Evolutionary conservation across 2,113 vertebrate species (phyloP), one percentile per base, ranked within the genome.

Genomic region (Stegostoma tigrinum): DNA sequence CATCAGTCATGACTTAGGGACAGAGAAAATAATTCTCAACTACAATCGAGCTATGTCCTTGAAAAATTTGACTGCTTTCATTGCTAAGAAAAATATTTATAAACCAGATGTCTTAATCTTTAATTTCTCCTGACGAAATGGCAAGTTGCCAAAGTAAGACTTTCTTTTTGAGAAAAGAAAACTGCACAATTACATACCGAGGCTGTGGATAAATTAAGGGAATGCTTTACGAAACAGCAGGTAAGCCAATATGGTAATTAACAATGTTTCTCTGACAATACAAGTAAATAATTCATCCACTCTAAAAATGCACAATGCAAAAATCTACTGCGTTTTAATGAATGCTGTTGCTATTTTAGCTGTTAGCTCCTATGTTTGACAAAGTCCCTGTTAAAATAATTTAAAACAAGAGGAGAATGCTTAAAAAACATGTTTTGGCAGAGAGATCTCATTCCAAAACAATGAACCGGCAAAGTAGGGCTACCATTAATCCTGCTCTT

Each of bases 161-260:
- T 24, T 83, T 80, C 48, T 96, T 90, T 96, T 95, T 48, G 48
- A 48, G 87, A 23, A 68, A 68, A 95, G 97, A 6, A 61, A 61
- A 61, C 10, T 96, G 96, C 97, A 97, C 96, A 95, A 96, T 96
- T 96, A 89, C 95, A 94, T n/a, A 72, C 90, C 95, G 96, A 96
- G 96, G 95, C 97, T 96, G 97, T 96, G 96, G 97, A 98, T 97
- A 97, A 96, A 67, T 96, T 96, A 97, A 97, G 96, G 97, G 96
- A 96, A 96, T 96, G 96, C 98, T 97, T 97, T 97, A 97, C 45
- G 45, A 89, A 97, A 97, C 96, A 97, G 96, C 97, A 97, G 96
- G 97, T 97, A 97, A 96, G 97, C 95, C 97, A 97, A 97, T 96
- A 96, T 96, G 96, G 96, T 97, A 97, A 97, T 97, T 97, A 96